phyloP scores from a whole-genome alignment of 2,888 invertebrate species.

The Campoletis raptor region DNA sequence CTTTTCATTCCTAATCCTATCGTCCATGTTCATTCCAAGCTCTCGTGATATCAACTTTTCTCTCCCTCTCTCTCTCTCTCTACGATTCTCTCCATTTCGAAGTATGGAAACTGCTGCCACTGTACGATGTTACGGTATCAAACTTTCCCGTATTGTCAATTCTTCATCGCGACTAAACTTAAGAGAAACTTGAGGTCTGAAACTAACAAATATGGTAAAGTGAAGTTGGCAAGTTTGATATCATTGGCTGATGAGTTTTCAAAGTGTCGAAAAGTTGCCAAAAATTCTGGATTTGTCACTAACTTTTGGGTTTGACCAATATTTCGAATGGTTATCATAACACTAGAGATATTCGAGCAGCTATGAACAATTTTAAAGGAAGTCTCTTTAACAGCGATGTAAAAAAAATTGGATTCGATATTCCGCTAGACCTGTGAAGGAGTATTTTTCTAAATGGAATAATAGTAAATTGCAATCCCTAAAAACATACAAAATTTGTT shows the following conservation, averaged over 20 bases:
- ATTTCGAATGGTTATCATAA: not conserved
- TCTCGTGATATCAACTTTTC: not conserved
- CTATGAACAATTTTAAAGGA: not conserved
- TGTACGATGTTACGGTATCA: constrained; percentile 18
- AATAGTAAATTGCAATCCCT: too few relatives aligned
- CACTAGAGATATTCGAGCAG: not conserved
- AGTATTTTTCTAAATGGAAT: too few relatives aligned
- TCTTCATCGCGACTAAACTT: constrained; percentile 43
- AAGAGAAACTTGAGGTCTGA: constrained; percentile 37
- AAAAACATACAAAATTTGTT: too few relatives aligned
- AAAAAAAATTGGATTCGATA: too few relatives aligned
- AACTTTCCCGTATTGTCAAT: constrained; percentile 55
- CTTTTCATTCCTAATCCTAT: not conserved
- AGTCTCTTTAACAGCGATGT: too few relatives aligned
- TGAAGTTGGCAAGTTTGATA: constrained; percentile 44
- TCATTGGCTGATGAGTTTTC: constrained; percentile 20
- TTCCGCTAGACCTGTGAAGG: too few relatives aligned
- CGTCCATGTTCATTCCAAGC: not conserved
- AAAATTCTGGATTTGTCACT: not conserved
- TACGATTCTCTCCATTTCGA: not conserved
- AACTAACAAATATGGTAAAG: constrained; percentile 22
- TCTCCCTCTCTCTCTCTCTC: not conserved
- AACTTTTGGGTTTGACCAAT: not conserved
- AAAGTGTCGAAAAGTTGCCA: constrained; percentile 11
- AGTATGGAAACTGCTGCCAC: constrained; percentile 34